A percentile compares a stretch with the other conserved stretches of the same genome.
These are phyloP conservation scores for Callitettix versicolor DNA, from an alignment of 1,140 invertebrate genomes.

Conservation along the genomic window DNA sequence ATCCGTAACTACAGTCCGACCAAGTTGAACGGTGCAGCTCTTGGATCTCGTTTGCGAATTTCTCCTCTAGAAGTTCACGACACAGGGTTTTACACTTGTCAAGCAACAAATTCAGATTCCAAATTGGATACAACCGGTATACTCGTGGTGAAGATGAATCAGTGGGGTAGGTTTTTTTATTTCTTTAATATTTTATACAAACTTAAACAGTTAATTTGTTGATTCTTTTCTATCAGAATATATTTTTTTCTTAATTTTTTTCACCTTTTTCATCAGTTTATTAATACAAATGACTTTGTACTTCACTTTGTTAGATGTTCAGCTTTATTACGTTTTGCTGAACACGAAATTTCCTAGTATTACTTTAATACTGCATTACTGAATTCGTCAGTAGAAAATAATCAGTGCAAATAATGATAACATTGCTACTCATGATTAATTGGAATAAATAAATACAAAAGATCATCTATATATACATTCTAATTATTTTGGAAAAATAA, in stretches of 20 bases:
- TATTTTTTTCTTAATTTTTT: not conserved
- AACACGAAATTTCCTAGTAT: no score
- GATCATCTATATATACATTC: no score
- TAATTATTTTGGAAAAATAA: no score
- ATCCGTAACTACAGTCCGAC: constrained; percentile 10
- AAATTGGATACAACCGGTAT: constrained; percentile 47
- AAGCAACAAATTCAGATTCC: constrained; percentile 46
- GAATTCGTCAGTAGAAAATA: no score
- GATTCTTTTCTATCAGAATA: not conserved
- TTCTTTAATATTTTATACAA: not conserved
- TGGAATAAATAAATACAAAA: no score
- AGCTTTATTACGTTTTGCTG: no score
- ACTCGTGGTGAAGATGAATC: constrained; percentile 40
- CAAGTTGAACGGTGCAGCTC: constrained; percentile 7
- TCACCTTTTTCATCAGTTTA: no score
- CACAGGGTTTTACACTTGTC: constrained; percentile 58
- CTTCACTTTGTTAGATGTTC: no score
- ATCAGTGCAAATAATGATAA: no score
- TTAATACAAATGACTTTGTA: no score
- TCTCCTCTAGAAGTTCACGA: constrained; percentile 50
- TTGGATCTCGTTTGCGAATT: constrained; percentile 45
- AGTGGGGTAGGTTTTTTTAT: constrained; percentile 24
- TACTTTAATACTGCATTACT: no score
- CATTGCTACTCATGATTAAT: no score
- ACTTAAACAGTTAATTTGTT: not conserved